Conservation (phyloP, 2,888 invertebrate species). For the Leucania comma region DNA sequence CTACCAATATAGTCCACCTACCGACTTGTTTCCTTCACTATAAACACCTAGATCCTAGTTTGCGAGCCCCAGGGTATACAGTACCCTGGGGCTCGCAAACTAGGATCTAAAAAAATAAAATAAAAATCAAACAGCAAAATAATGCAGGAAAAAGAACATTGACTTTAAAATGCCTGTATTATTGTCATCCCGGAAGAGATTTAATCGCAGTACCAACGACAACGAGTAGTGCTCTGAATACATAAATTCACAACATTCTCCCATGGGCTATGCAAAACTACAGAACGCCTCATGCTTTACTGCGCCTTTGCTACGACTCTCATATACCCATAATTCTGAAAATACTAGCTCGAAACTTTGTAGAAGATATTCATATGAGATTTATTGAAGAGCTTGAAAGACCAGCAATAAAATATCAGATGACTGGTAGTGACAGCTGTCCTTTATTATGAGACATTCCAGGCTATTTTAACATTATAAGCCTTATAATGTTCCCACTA, state of each 20-base stretch:
- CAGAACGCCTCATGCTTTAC: constrained; percentile 5
- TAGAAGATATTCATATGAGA: not conserved
- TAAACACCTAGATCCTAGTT: no score
- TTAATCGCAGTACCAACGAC: not conserved
- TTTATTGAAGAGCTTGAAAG: not conserved
- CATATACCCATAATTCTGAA: constrained; percentile 7
- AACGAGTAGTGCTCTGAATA: constrained; percentile 18
- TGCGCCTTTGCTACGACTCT: not conserved
- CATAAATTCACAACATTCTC: constrained; percentile 28
- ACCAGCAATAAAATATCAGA: not conserved
- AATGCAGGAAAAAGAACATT: constrained; percentile 1
- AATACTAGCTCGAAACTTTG: not conserved
- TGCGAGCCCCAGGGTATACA: no score
- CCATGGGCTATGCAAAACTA: constrained; percentile 31
- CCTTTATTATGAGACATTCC: constrained; percentile 5
- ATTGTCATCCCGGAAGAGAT: constrained; percentile 12
- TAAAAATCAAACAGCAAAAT: constrained; percentile 2
- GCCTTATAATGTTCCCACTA: no score
- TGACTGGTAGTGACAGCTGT: not conserved
- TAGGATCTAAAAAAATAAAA: not conserved
- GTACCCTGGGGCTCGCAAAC: not conserved
- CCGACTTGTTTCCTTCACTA: constrained; percentile 9
- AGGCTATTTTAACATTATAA: not conserved
- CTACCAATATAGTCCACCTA: no score
- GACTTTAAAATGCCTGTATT: constrained; percentile 12